These are phyloP conservation scores for Reticulitermes speratus DNA, from an alignment of 1,140 invertebrate genomes.

Conservation along the genomic window DNA sequence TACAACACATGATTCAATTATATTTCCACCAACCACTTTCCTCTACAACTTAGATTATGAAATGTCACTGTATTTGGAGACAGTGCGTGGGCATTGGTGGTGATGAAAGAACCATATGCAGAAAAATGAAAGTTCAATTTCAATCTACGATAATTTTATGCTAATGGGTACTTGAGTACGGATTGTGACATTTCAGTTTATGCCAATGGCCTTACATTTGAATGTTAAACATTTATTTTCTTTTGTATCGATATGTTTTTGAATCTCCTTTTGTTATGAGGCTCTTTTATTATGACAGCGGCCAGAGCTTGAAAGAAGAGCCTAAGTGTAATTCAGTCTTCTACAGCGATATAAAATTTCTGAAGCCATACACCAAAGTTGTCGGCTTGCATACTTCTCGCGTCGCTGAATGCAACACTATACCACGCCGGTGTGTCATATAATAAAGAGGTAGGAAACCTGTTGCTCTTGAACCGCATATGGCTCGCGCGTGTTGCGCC, in stretches of 20 bases:
- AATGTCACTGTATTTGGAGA: no score
- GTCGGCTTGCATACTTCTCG: neutral
- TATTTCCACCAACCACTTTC: no score
- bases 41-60: no score
- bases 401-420: neutral
- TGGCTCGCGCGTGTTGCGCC: neutral
- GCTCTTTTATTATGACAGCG: neutral
- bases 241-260: neutral
- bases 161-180: no score
- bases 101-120: no score
- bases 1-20: no score
- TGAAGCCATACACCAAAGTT: neutral
- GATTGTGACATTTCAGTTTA: neutral
- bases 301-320: neutral
- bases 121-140: no score
- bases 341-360: neutral
- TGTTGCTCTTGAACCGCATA: neutral
- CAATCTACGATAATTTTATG: no score
- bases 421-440: neutral
- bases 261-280: neutral
- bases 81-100: no score
- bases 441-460: neutral
- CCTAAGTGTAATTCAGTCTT: neutral
- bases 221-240: neutral
- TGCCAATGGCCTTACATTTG: neutral